phyloP scores from a whole-genome alignment of 2,888 invertebrate genomes.

The Heliconius charithonia region DNA sequence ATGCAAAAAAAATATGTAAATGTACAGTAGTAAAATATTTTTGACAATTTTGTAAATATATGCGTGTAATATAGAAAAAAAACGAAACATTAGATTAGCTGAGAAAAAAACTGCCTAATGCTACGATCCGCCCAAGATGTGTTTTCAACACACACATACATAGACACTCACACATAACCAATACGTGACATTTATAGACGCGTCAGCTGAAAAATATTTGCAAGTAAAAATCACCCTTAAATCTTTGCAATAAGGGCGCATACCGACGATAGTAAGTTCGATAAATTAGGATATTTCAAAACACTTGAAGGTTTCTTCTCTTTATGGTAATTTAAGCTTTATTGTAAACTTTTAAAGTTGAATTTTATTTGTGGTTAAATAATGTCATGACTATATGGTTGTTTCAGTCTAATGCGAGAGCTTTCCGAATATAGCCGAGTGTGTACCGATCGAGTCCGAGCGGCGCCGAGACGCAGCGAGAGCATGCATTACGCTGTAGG shows the following conservation, averaged over 20 bases:
- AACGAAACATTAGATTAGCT: conserved; percentile 47
- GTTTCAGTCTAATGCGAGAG: conserved; percentile 66
- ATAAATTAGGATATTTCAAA: conserved; percentile 80
- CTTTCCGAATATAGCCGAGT: conserved; percentile 76
- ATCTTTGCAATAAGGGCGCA: conserved; percentile 51
- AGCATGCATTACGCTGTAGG: conserved; percentile 81
- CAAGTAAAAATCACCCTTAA: conserved; percentile 57
- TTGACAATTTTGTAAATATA: background rate
- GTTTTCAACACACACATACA: conserved; percentile 71
- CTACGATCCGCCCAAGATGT: conserved; percentile 70
- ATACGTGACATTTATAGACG: conserved; percentile 74
- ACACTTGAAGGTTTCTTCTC: conserved; percentile 61
- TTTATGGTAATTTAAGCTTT: conserved; percentile 52
- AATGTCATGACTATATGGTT: conserved; percentile 73
- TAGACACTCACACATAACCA: conserved; percentile 52
- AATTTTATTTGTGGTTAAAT: conserved; percentile 50
- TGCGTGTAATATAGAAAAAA: conserved; percentile 8
- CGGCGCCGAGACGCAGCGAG: conserved; percentile 78
- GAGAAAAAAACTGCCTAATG: conserved; percentile 66
- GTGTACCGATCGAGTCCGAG: conserved; percentile 82
- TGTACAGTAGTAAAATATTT: background rate
- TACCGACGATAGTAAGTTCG: conserved; percentile 54
- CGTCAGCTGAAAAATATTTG: conserved; percentile 75
- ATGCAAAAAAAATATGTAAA: background rate
- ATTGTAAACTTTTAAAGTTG: conserved; percentile 48